Base-by-base conservation (phyloP, 2,888 invertebrate genomes). In the Phrixothrix hirtus region DNA sequence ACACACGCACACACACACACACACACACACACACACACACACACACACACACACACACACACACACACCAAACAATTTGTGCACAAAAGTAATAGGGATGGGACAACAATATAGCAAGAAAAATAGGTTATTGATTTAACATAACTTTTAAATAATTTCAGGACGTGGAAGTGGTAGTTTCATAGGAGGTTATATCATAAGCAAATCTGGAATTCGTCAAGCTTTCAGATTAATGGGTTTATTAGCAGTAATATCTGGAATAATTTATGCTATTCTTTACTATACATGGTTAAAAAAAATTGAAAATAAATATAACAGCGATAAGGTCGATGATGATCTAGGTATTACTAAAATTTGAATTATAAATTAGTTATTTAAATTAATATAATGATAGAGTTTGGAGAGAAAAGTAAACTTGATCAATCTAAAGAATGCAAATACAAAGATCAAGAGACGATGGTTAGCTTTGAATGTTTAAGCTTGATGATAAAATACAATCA, bases 91-190 rank as follows among this genome's bases (percentile, higher is more conserved):
- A n/a, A n/a, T n/a, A n/a, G n/a, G n/a, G n/a, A n/a, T n/a, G n/a
- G n/a, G n/a, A n/a, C n/a, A n/a, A n/a, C n/a, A n/a, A n/a, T n/a
- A n/a, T n/a, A n/a, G n/a, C n/a, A n/a, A n/a, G n/a, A n/a, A n/a
- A n/a, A n/a, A n/a, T n/a, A n/a, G n/a, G n/a, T n/a, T n/a, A n/a
- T n/a, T n/a, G n/a, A n/a, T n/a, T n/a, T n/a, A n/a, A n/a, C n/a
- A n/a, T n/a, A n/a, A n/a, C n/a, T n/a, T n/a, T n/a, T 13, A 32
- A 13, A 15, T 16, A 43, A 12, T 35, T 31, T 37, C 14, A 84
- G 89, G 91, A 2, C 80, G 89, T 61, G 91, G 91, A 21, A 89
- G 88, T 67, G 91, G 91, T 12, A 89, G 89, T 65, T 90, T 91
- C 58, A 81, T 86, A 4, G 91, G 91, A 12, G 91, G 91, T 31